These are phyloP conservation scores for Phytoseiulus persimilis DNA, from an alignment of 2,888 invertebrate genomes.

Conservation along the genomic window DNA sequence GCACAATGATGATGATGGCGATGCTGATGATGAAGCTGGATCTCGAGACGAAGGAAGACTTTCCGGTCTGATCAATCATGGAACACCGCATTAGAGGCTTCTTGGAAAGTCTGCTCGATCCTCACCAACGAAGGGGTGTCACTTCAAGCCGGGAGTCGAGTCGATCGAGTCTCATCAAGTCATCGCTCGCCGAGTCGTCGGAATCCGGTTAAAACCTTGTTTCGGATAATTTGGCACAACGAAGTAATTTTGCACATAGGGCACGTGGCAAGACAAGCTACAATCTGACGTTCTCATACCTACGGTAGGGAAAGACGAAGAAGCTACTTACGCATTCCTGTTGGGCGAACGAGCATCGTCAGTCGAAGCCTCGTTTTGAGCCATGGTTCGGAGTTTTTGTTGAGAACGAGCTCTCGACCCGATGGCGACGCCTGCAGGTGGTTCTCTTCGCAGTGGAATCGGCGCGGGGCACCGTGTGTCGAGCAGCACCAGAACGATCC, in stretches of 20 bases:
- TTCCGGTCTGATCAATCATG: neutral
- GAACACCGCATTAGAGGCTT: neutral
- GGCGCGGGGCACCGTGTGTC: neutral
- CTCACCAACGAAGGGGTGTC: neutral
- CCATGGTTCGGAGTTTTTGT: conserved; percentile 1
- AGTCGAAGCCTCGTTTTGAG: conserved; percentile 25
- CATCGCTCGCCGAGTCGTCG: too few relatives aligned
- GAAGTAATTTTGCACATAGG: too few relatives aligned
- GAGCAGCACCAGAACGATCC: neutral
- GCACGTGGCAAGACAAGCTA: too few relatives aligned
- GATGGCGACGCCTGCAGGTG: neutral
- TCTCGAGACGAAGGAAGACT: neutral
- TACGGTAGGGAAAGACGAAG: neutral
- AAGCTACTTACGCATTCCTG: conserved; percentile 6
- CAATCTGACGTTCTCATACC: too few relatives aligned
- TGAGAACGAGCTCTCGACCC: neutral
- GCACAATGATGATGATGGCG: neutral
- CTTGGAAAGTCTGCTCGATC: neutral
- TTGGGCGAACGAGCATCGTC: conserved; percentile 30
- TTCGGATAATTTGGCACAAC: too few relatives aligned
- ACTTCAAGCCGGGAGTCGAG: neutral
- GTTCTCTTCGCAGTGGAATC: neutral
- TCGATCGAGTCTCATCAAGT: neutral
- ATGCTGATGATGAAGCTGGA: neutral
- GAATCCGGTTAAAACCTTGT: too few relatives aligned